Evolutionary conservation across 2,797 vertebrate genomes (phyloP).

Genomic region (Amblyopsis hoosieri): DNA sequence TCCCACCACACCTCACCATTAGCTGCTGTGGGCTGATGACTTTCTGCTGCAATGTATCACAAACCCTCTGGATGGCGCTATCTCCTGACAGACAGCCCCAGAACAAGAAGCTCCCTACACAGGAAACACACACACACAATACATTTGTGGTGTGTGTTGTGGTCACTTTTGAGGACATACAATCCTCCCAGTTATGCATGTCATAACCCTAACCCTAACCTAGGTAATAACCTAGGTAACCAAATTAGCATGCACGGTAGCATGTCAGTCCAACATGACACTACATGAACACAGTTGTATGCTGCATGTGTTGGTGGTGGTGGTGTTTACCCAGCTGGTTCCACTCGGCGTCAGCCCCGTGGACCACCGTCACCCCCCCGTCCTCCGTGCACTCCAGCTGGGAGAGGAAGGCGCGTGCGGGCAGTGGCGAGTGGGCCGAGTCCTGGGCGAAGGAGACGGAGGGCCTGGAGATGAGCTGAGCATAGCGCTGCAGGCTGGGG

Average conservation of each 20-base stretch:
- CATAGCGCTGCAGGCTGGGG: conserved; percentile 82
- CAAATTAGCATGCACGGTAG: no score
- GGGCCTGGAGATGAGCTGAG: conserved; percentile 75
- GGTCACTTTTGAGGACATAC: not conserved
- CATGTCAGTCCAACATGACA: no score
- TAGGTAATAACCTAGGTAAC: no score
- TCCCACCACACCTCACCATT: conserved; percentile 78
- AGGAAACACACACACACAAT: conserved; percentile 34
- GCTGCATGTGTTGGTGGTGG: not conserved
- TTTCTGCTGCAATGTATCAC: conserved; percentile 83
- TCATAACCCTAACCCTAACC: no score
- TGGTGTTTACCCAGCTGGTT: conserved; percentile 69
- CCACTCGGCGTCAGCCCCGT: conserved; percentile 68
- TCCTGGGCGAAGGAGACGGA: conserved; percentile 83
- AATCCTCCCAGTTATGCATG: no score
- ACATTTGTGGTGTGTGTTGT: not conserved
- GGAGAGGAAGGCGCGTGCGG: conserved; percentile 86
- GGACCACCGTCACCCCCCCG: conserved; percentile 74
- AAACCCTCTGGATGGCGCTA: conserved; percentile 83
- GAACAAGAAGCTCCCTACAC: conserved; percentile 90
- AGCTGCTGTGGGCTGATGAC: conserved; percentile 90
- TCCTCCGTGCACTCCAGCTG: conserved; percentile 83
- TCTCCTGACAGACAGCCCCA: conserved; percentile 91
- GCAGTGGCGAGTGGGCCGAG: conserved; percentile 65
- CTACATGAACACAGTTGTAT: no score